These are phyloP conservation scores for Varroa destructor DNA, from an alignment of 1,140 invertebrate species.

Conservation along the genomic window DNA sequence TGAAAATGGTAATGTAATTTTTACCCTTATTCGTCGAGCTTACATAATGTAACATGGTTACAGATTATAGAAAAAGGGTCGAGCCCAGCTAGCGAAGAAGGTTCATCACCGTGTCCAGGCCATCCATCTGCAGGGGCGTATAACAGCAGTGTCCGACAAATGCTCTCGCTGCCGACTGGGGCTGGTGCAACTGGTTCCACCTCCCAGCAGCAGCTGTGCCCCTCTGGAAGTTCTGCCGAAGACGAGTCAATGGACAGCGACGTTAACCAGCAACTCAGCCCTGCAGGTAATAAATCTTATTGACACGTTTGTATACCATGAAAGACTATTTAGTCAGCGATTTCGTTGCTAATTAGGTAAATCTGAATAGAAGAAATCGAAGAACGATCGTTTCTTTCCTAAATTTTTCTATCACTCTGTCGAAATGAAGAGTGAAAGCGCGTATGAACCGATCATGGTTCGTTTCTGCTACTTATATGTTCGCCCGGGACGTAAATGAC, in stretches of 20 bases:
- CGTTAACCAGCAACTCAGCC: constrained; percentile 24
- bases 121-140: background rate
- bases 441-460: too few relatives aligned
- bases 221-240: background rate
- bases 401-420: too few relatives aligned
- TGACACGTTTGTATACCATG: too few relatives aligned
- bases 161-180: constrained; percentile 14
- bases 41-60: constrained; percentile 17
- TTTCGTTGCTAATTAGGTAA: too few relatives aligned
- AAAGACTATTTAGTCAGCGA: too few relatives aligned
- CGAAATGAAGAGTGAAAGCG: too few relatives aligned
- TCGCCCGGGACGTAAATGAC: too few relatives aligned
- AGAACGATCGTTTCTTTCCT: too few relatives aligned
- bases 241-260: constrained; percentile 4
- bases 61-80: constrained; percentile 25
- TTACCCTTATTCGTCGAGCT: background rate
- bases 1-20: too few relatives aligned
- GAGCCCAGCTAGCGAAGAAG: constrained; percentile 20
- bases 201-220: constrained; percentile 6
- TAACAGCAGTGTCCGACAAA: background rate
- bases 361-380: too few relatives aligned
- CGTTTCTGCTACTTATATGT: too few relatives aligned
- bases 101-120: constrained; percentile 10
- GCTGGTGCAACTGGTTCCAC: background rate
- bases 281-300: background rate